These are phyloP conservation scores for Synanthedon formicaeformis DNA, from an alignment of 2,888 invertebrate species.

Conservation along the genomic window DNA sequence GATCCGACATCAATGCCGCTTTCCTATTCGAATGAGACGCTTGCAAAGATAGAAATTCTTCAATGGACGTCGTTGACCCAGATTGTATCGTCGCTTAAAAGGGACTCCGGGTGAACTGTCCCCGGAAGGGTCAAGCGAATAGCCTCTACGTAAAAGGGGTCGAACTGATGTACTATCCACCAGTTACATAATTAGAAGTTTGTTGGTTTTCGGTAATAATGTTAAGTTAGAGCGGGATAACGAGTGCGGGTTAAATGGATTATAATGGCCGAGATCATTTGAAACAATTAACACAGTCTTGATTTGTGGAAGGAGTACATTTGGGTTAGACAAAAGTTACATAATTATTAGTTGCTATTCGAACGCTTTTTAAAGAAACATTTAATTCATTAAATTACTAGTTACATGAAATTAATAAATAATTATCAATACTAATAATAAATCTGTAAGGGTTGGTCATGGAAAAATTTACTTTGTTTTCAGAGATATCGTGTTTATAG, in stretches of 20 bases:
- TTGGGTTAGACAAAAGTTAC: neutral
- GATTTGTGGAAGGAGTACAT: neutral
- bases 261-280: neutral
- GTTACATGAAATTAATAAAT: no score
- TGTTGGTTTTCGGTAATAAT: slow-evolving; percentile 6
- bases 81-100: slow-evolving; percentile 13
- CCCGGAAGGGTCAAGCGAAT: slow-evolving; percentile 8
- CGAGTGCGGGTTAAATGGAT: neutral
- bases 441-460: no score
- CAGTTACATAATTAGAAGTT: slow-evolving; percentile 10
- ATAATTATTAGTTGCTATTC: no score
- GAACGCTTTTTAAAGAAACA: no score
- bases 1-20: slow-evolving; percentile 24
- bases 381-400: no score
- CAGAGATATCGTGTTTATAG: no score
- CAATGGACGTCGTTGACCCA: slow-evolving; percentile 25
- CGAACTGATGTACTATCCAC: slow-evolving; percentile 5
- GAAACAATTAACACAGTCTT: neutral
- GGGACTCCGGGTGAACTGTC: slow-evolving; percentile 7
- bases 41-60: slow-evolving; percentile 24
- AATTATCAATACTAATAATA: no score
- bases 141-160: slow-evolving; percentile 11
- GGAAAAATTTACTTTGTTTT: no score
- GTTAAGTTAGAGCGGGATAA: neutral
- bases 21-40: slow-evolving; percentile 27